phyloP scores from a whole-genome alignment of 1,140 invertebrate species.

The Apocrypta bakeri region DNA sequence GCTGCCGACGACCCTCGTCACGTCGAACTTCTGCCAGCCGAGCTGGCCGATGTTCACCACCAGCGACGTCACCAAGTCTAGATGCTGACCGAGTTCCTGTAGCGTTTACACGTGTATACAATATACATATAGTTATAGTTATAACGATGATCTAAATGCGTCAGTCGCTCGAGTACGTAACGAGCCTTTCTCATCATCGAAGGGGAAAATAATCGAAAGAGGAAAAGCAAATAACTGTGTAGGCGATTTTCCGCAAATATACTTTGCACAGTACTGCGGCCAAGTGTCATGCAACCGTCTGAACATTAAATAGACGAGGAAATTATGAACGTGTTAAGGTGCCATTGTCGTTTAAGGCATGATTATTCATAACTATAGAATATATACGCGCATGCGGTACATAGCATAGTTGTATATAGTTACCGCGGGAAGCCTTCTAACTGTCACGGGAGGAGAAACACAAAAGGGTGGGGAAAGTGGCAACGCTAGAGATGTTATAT shows the following conservation, averaged over 20 bases:
- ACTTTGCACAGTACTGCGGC: too few species aligned
- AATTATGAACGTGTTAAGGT: conserved; percentile 16
- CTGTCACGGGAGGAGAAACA: conserved; percentile 10
- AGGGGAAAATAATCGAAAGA: too few species aligned
- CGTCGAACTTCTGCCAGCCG: conserved; percentile 92
- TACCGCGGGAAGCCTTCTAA: conserved; percentile 42
- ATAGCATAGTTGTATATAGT: neutral
- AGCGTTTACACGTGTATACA: neutral
- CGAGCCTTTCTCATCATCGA: too few species aligned
- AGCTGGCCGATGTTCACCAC: conserved; percentile 80
- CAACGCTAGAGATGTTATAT: conserved; percentile 46
- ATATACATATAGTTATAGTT: neutral
- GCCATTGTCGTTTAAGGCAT: neutral
- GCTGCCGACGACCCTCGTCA: conserved; percentile 83
- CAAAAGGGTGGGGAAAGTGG: neutral
- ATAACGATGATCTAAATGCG: neutral
- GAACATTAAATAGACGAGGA: too few species aligned
- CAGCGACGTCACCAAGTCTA: conserved; percentile 81
- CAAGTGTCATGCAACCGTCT: too few species aligned
- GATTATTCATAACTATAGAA: conserved; percentile 44
- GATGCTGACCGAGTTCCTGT: conserved; percentile 69
- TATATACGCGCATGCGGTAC: neutral
- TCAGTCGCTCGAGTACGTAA: too few species aligned
- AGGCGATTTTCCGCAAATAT: too few species aligned
- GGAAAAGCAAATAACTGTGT: too few species aligned